Evolutionary conservation across 2,113 vertebrate genomes (phyloP).

Genomic region (Dasypus novemcinctus): DNA sequence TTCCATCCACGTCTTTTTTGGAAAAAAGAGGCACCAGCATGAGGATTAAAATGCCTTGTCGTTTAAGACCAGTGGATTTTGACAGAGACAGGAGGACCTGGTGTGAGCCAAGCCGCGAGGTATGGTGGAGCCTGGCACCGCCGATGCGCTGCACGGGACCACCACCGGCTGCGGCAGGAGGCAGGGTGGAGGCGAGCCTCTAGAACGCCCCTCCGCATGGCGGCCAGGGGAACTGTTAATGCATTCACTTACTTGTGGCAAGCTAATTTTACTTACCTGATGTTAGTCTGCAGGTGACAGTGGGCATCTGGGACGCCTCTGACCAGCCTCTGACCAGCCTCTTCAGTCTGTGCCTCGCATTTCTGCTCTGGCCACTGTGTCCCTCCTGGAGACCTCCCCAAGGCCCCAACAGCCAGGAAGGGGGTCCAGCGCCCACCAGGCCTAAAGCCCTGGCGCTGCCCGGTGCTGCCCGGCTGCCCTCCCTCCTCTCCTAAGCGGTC

Average conservation of each 20-base stretch:
- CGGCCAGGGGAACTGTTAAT: not conserved
- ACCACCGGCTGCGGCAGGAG: not conserved
- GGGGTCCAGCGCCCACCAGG: not conserved
- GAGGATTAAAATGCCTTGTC: not conserved
- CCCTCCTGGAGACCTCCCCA: not conserved
- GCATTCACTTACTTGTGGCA: not conserved
- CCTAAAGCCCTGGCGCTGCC: not conserved
- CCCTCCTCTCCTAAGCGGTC: too few species aligned
- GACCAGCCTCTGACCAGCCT: not conserved
- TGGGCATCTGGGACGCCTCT: too few species aligned
- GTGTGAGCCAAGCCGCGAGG: not conserved
- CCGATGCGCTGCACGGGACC: not conserved
- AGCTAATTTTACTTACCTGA: not conserved
- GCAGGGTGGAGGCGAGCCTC: not conserved
- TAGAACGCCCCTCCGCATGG: not conserved
- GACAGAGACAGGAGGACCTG: not conserved
- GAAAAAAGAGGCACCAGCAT: not conserved
- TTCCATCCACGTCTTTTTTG: too few species aligned
- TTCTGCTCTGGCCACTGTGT: not conserved
- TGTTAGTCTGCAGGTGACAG: not conserved
- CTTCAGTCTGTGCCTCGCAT: not conserved
- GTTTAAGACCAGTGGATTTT: not conserved
- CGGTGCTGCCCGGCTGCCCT: not conserved
- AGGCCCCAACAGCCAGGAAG: not conserved
- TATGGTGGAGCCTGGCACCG: not conserved